Conservation (phyloP, 2,113 vertebrate species). For the Austrofundulus limnaeus region DNA sequence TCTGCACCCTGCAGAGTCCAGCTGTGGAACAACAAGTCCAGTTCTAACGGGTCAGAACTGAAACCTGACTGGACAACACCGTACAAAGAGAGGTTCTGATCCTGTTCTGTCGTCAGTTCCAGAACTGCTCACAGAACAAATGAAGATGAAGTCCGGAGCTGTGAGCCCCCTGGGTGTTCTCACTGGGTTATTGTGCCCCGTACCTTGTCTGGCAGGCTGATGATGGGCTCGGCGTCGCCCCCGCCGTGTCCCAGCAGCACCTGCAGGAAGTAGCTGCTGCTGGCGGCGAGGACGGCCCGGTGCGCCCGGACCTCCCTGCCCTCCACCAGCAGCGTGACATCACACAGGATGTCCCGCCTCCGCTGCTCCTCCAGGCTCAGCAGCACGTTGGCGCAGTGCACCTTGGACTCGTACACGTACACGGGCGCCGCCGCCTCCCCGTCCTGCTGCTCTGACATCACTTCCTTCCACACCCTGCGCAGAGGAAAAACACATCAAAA, state of each 20-base stretch:
- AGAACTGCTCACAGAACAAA: too few relatives aligned
- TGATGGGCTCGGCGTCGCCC: constrained; percentile 84
- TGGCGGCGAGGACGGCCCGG: constrained; percentile 91
- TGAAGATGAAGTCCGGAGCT: not conserved
- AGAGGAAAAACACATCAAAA: too few relatives aligned
- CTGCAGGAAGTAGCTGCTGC: constrained; percentile 95
- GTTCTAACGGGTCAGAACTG: too few relatives aligned
- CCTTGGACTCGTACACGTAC: constrained; percentile 97
- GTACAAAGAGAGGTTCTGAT: too few relatives aligned
- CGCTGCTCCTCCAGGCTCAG: constrained; percentile 96
- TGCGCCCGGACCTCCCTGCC: constrained; percentile 92
- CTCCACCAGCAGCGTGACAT: constrained; percentile 91
- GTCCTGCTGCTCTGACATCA: constrained; percentile 64
- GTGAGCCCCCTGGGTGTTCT: not conserved
- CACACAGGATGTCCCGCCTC: constrained; percentile 92
- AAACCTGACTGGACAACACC: too few relatives aligned
- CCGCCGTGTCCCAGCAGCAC: constrained; percentile 83
- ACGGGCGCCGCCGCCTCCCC: constrained; percentile 81
- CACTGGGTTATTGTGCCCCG: constrained; percentile 29
- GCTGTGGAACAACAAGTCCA: too few relatives aligned
- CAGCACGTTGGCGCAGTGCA: constrained; percentile 96
- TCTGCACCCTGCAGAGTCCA: too few relatives aligned
- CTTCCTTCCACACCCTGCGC: constrained; percentile 42
- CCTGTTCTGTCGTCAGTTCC: too few relatives aligned
- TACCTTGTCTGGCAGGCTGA: constrained; percentile 93